Conservation (phyloP, 2,797 vertebrate species). For the Amazona finschi region DNA sequence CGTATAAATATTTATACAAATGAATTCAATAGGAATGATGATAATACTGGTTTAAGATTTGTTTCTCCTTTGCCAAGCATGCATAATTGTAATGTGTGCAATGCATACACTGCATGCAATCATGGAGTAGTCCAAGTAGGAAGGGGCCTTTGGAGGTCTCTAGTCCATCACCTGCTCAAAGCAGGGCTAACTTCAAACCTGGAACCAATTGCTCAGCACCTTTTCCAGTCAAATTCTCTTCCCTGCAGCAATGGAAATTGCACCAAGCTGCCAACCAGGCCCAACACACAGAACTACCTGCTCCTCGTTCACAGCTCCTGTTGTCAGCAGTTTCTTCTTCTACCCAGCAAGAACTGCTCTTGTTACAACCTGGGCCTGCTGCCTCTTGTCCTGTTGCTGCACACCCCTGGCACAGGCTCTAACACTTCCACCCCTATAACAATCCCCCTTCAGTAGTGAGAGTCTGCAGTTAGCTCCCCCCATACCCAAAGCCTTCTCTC, state of each 20-base stretch:
- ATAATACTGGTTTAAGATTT: background rate
- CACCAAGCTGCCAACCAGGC: background rate
- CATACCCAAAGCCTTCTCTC: background rate
- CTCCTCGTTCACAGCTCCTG: background rate
- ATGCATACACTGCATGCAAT: background rate
- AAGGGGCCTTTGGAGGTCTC: background rate
- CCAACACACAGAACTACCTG: background rate
- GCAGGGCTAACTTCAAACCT: background rate
- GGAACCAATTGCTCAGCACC: background rate
- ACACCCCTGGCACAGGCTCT: background rate
- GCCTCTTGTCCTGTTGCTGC: background rate
- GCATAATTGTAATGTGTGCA: background rate
- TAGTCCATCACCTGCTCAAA: background rate
- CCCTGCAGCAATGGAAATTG: background rate
- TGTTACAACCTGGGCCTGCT: background rate
- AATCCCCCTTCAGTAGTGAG: fast-evolving
- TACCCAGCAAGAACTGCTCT: background rate
- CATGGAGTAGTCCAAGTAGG: background rate
- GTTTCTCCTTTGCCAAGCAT: background rate
- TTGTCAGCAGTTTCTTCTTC: background rate
- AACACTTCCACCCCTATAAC: background rate
- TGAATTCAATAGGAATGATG: background rate
- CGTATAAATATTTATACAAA: background rate
- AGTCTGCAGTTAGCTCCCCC: background rate
- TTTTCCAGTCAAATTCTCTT: background rate